These are phyloP conservation scores for Berghia stephanieae DNA, from an alignment of 1,140 invertebrate genomes.

Conservation along the genomic window DNA sequence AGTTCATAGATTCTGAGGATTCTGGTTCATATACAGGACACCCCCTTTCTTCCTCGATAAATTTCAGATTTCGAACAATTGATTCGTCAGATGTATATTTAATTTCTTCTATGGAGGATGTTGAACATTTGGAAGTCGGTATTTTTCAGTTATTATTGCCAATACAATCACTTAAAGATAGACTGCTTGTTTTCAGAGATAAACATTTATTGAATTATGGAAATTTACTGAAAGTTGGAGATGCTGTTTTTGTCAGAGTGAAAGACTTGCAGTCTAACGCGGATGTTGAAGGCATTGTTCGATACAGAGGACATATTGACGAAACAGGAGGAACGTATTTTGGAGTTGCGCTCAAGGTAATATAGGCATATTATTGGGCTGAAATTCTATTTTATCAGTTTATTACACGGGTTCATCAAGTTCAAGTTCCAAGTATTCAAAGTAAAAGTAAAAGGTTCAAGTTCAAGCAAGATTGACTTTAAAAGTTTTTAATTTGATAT, in stretches of 20 bases:
- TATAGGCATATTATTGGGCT: neutral
- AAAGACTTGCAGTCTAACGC: conserved; percentile 47
- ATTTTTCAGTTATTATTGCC: too few species aligned
- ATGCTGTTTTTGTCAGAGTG: conserved; percentile 52
- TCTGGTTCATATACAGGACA: too few species aligned
- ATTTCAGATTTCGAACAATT: too few species aligned
- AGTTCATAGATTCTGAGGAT: too few species aligned
- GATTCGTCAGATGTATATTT: too few species aligned
- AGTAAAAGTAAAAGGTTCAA: neutral
- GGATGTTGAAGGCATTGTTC: conserved; percentile 48
- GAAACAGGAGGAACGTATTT: conserved; percentile 55
- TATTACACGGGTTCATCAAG: neutral
- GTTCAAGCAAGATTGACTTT: neutral
- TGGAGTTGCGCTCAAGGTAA: conserved; percentile 54
- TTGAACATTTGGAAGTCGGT: too few species aligned
- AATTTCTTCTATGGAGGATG: too few species aligned
- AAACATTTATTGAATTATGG: conserved; percentile 55
- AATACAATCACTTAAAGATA: conserved; percentile 54
- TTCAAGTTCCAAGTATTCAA: neutral
- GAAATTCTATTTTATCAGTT: neutral
- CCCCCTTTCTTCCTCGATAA: too few species aligned
- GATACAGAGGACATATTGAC: conserved; percentile 50
- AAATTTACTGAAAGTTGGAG: conserved; percentile 41
- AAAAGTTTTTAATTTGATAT: neutral
- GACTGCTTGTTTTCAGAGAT: conserved; percentile 52